These are phyloP conservation scores for Ecdyonurus torrentis DNA, from an alignment of 2,888 invertebrate genomes.

Conservation along the genomic window DNA sequence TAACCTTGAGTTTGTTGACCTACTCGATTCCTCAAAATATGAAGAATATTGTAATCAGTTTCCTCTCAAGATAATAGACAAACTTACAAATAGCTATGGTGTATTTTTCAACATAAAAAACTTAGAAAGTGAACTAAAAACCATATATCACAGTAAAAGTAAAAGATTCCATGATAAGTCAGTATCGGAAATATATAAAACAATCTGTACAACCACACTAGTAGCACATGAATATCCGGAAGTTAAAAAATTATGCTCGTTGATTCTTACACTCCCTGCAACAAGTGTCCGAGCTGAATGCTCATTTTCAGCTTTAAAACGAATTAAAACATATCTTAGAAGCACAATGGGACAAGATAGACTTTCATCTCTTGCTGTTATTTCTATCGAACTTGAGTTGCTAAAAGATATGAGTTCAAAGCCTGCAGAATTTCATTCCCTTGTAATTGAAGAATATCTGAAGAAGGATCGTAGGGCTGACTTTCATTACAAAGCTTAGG, in stretches of 20 bases:
- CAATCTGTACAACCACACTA: not conserved
- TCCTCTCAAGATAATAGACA: too few species aligned
- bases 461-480: constrained; percentile 13
- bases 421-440: constrained; percentile 14
- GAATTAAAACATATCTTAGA: constrained; percentile 12
- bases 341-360: constrained; percentile 10
- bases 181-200: not conserved
- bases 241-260: constrained; percentile 11
- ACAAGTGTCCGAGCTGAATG: constrained; percentile 8
- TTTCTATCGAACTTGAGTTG: constrained; percentile 14
- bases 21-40: constrained; percentile 9
- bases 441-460: constrained; percentile 14
- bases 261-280: constrained; percentile 13
- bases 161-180: not conserved
- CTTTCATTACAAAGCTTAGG: constrained; percentile 5
- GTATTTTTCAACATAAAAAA: not conserved
- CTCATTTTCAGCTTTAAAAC: constrained; percentile 5
- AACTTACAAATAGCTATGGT: not conserved
- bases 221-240: too few species aligned
- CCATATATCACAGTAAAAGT: too few species aligned
- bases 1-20: constrained; percentile 9
- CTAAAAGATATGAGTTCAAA: constrained; percentile 9
- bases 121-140: not conserved
- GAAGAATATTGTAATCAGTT: too few species aligned
- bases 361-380: constrained; percentile 9